Base-by-base conservation (phyloP, 2,888 invertebrate species). In the Tenthredo notha region DNA sequence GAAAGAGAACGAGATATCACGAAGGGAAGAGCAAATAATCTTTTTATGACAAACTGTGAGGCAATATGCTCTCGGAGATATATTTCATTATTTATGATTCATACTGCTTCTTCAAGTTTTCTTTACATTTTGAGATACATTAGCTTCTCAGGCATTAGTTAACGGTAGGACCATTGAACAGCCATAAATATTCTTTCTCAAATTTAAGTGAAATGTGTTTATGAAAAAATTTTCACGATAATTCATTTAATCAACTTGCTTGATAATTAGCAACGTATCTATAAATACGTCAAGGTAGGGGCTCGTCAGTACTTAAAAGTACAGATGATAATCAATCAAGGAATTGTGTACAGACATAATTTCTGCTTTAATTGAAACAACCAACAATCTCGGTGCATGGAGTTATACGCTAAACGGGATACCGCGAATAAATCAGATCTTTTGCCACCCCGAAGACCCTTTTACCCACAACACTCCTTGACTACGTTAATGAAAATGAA, bases 401-500 rank as follows among this genome's bases (percentile, higher is more conserved):
- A 33, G 33, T 61, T n/a, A 61, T 25, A 21, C 43, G 75, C 75
- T 21, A 47, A 47, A 15, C 47, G 54, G 58, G 10, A 15, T 21
- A 80, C 40, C n/a, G 15, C 21, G 25, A 61, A 80, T 80, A 80
- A 80, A 80, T 80, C 80, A 61, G 61, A 80, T 61, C 80, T 80
- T 40, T 29, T 40, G 15, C n/a, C 40, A 80, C 58, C 61, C 61
- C 3, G 37, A 67, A 78, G 61, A 80, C 80, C 80, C 80, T 80
- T 80, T 61, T 80, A 80, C 80, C 80, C 40, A 21, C 33, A 80
- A 80, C 80, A 80, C 80, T 61, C 80, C 80, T 58, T n/a, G 40
- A 61, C 58, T 50, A 61, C 80, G 67, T 40, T 80, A 80, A 80
- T 80, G 80, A 80, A 80, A 80, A 80, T 80, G 18, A 80, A 80